phyloP scores from a whole-genome alignment of 2,797 vertebrate genomes.

The Harpagifer antarcticus region DNA sequence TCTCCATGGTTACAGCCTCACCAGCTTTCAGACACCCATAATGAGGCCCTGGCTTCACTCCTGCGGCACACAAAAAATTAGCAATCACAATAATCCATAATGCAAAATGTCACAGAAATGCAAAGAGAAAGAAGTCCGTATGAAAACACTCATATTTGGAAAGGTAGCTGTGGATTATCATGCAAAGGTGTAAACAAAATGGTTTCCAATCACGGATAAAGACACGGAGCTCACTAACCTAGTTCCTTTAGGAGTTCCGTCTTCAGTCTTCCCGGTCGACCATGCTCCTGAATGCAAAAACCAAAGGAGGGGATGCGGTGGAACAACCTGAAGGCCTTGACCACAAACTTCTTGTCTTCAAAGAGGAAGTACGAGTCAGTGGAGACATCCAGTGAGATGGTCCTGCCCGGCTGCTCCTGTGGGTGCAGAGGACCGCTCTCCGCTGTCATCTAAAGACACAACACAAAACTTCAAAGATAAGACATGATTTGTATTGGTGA shows the following conservation, averaged over 20 bases:
- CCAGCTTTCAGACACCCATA: conserved; percentile 92
- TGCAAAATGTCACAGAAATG: not conserved
- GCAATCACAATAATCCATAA: not conserved
- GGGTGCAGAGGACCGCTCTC: conserved; percentile 70
- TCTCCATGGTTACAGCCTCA: conserved; percentile 83
- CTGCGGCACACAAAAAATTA: conserved; percentile 70
- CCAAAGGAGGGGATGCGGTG: conserved; percentile 95
- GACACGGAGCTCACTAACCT: conserved; percentile 75
- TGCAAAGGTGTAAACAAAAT: not conserved
- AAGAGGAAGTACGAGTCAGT: conserved; percentile 86
- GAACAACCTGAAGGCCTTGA: conserved; percentile 92
- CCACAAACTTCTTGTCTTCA: conserved; percentile 86
- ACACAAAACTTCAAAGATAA: not conserved
- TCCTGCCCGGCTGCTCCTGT: conserved; percentile 83
- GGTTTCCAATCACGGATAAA: not conserved
- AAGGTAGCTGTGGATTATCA: not conserved
- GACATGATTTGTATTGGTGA: not conserved
- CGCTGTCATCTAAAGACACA: conserved; percentile 58
- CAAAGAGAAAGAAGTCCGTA: no score
- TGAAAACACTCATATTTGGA: no score
- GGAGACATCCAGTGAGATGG: conserved; percentile 78
- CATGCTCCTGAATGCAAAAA: conserved; percentile 89
- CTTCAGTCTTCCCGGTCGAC: conserved; percentile 88
- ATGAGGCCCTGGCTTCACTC: conserved; percentile 89
- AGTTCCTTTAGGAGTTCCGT: conserved; percentile 88